These are phyloP conservation scores for Macaca nemestrina DNA, from an alignment of 2,113 vertebrate species.

Conservation along the genomic window DNA sequence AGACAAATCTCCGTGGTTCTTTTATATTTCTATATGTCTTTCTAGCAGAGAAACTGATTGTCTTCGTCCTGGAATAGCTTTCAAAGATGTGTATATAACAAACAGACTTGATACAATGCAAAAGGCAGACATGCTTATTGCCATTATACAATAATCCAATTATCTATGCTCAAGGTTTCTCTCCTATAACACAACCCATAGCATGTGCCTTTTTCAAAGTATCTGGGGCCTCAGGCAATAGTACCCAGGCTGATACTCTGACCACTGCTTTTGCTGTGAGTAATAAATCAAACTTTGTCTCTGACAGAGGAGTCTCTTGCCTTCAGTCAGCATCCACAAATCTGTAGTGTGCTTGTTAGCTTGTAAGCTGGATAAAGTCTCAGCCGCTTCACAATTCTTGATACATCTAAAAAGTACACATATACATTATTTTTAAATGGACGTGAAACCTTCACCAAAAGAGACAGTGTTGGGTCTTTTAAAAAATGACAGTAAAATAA, in stretches of 20 bases:
- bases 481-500: background rate
- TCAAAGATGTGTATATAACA: background rate
- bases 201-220: background rate
- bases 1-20: background rate
- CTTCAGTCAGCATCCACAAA: background rate
- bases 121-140: background rate
- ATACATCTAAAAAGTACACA: background rate
- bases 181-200: background rate
- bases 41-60: background rate
- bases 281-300: background rate
- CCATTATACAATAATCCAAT: background rate
- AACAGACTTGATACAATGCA: background rate
- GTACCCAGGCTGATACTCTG: background rate
- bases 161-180: background rate
- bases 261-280: background rate
- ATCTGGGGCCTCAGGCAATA: background rate
- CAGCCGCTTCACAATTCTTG: background rate
- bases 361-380: background rate
- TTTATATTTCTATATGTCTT: background rate
- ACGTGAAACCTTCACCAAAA: background rate
- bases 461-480: background rate
- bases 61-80: background rate
- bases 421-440: background rate
- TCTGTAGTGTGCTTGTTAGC: background rate
- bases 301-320: background rate